Evolutionary conservation across 2,797 vertebrate species (phyloP), one percentile per base, ranked within the genome.

Genomic region (Gobio occitaniae): DNA sequence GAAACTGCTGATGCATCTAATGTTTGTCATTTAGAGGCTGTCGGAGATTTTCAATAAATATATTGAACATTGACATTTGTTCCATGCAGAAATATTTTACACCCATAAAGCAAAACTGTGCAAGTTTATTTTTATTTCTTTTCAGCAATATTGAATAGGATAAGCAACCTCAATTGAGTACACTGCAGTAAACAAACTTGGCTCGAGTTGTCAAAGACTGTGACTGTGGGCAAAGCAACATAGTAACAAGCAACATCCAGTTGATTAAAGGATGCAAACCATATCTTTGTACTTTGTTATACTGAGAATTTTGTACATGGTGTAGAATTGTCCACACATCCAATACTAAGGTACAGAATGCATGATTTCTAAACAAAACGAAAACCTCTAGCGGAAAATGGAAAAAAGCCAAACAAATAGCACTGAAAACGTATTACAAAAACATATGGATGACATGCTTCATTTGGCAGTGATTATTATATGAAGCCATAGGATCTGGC

Each of bases 111-210:
- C n/a, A 48, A 47, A 8, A 29, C 36, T 10, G 17, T n/a, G 21
- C n/a, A 63, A 86, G 86, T 91, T 92, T 68, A 89, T 84, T 83
- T 89, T 81, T 76, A 87, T 95, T 94, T 93, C 89, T 94, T 93
- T 3, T 87, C 90, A 87, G 90, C 87, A 92, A 93, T 93, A 91
- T 54, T 88, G 83, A 93, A 93, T 90, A 93, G 91, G 88, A 93
- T 93, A 92, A 92, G 85, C 89, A 92, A 92, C 79, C 76, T 90
- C 85, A 89, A 75, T 85, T 82, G 88, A 88, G 76, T 89, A 87
- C 91, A 90, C 87, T 56, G 87, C 83, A 90, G 92, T 93, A 93
- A 94, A 93, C 92, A 91, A 89, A 80, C 86, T 89, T 78, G 54
- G 68, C 77, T 86, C 63, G 59, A 80, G 87, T 52, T 86, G 52